These are phyloP conservation scores for Amaurobius ferox DNA, from an alignment of 2,888 invertebrate species.

Conservation along the genomic window DNA sequence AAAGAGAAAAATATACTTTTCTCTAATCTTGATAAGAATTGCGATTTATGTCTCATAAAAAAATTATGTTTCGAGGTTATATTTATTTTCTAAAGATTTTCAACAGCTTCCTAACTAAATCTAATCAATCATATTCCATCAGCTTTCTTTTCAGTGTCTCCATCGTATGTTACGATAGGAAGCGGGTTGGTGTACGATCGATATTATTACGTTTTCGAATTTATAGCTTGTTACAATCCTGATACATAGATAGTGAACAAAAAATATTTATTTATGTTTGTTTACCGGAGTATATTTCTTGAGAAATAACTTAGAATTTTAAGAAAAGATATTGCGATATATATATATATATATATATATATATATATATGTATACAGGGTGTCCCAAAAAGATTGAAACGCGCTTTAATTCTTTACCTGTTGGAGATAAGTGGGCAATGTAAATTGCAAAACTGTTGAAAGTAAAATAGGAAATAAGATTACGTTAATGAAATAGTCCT, in stretches of 20 bases:
- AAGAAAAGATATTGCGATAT: no score
- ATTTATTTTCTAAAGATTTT: slow-evolving; percentile 2
- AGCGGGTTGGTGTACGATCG: not conserved
- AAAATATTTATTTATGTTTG: not conserved
- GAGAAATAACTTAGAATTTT: no score
- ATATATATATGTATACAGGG: no score
- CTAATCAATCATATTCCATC: slow-evolving; percentile 12
- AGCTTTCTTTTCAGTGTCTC: not conserved
- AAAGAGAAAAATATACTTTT: not conserved
- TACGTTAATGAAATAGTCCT: no score
- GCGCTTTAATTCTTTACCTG: no score
- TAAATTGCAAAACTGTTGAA: no score
- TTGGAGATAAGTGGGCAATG: no score
- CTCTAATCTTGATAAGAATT: not conserved
- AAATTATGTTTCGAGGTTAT: slow-evolving; percentile 2
- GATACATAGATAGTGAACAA: not conserved
- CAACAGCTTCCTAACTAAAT: slow-evolving; percentile 5
- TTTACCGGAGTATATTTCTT: no score
- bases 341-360: no score
- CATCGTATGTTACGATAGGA: not conserved
- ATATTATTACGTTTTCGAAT: not conserved
- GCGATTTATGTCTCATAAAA: not conserved
- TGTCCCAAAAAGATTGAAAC: no score
- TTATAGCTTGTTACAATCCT: not conserved
- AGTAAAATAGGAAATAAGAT: no score